Evolutionary conservation across 1,140 invertebrate genomes (phyloP).

Genomic region (Macrobrachium nipponense): DNA sequence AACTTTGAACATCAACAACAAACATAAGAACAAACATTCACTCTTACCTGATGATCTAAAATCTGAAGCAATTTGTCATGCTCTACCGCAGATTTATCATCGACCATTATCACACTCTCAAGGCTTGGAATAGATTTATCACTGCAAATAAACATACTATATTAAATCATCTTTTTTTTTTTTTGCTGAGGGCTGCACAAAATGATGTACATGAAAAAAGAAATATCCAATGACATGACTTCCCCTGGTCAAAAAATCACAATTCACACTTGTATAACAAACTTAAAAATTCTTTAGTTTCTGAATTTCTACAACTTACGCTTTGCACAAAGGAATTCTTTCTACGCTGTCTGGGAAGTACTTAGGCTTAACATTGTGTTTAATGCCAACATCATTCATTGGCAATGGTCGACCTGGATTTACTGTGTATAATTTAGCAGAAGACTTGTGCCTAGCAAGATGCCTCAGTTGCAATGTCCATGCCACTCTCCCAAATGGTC

Average conservation of each 20-base stretch:
- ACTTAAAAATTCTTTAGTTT: not conserved
- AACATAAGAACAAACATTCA: conserved; percentile 63
- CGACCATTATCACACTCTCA: conserved; percentile 77
- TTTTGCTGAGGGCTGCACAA: conserved; percentile 38
- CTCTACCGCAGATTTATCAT: conserved; percentile 70
- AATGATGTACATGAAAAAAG: conserved; percentile 22
- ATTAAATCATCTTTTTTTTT: not conserved
- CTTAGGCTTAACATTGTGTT: conserved; percentile 76
- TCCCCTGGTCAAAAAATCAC: not conserved
- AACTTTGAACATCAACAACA: not conserved
- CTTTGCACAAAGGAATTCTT: conserved; percentile 82
- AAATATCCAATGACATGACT: not conserved
- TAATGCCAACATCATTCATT: conserved; percentile 77
- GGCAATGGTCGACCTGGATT: conserved; percentile 84
- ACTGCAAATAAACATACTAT: conserved; percentile 69
- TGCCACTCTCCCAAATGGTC: conserved; percentile 91
- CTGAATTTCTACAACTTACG: conserved; percentile 73
- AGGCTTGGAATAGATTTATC: conserved; percentile 85
- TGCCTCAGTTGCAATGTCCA: conserved; percentile 93
- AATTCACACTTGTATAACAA: not conserved
- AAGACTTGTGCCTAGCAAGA: conserved; percentile 79
- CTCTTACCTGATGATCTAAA: conserved; percentile 67
- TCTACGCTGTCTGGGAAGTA: conserved; percentile 88
- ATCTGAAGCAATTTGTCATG: conserved; percentile 70
- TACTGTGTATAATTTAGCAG: conserved; percentile 78